These are phyloP conservation scores for Sebastes taczanowskii DNA, from an alignment of 2,797 vertebrate genomes.

Conservation along the genomic window DNA sequence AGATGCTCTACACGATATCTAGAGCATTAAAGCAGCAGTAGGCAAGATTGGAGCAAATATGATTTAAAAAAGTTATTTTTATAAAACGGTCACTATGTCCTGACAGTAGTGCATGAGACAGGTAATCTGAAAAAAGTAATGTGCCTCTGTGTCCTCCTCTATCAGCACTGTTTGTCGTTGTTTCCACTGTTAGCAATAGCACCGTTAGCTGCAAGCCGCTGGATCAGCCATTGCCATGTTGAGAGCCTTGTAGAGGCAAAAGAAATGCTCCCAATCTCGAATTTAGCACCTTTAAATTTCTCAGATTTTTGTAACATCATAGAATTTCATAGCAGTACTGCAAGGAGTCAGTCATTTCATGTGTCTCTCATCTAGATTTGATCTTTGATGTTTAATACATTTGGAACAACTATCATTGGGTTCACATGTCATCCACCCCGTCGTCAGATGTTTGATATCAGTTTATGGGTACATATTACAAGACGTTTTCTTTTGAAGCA, in stretches of 20 bases:
- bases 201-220: too few relatives aligned
- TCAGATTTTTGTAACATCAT: neutral
- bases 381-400: neutral
- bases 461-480: neutral
- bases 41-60: too few relatives aligned
- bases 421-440: neutral
- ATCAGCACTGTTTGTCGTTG: too few relatives aligned
- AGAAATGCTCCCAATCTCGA: neutral
- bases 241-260: neutral
- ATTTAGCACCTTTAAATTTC: neutral
- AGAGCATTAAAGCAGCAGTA: neutral
- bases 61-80: too few relatives aligned
- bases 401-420: neutral
- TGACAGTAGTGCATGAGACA: too few relatives aligned
- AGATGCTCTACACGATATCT: neutral
- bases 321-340: neutral
- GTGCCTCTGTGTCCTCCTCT: neutral
- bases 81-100: too few relatives aligned
- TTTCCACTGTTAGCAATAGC: too few relatives aligned
- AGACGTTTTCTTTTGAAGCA: neutral
- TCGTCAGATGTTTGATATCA: neutral
- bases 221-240: neutral
- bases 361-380: neutral
- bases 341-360: neutral
- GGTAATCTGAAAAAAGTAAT: neutral